These are phyloP conservation scores for Heliothis virescens DNA, from an alignment of 1,140 invertebrate species.

Conservation along the genomic window DNA sequence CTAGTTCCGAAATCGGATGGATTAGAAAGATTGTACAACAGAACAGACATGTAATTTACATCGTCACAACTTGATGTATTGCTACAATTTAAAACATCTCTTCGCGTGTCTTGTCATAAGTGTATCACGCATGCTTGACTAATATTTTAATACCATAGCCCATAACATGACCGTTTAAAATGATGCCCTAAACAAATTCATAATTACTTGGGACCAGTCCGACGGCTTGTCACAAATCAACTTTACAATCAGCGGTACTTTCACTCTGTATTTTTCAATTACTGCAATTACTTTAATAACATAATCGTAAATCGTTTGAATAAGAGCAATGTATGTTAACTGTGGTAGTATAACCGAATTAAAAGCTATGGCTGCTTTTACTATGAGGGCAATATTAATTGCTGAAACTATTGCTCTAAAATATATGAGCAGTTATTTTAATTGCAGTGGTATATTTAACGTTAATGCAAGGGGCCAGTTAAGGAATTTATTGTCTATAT, in stretches of 20 bases:
- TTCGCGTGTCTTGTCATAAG: constrained; percentile 25
- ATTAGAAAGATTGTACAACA: background rate
- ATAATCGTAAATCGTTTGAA: constrained; percentile 52
- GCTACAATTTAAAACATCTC: constrained; percentile 19
- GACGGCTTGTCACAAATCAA: constrained; percentile 47
- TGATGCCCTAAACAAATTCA: constrained; percentile 21
- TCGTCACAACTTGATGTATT: constrained; percentile 6
- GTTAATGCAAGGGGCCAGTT: background rate
- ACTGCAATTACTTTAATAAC: constrained; percentile 51
- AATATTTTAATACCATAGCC: constrained; percentile 34
- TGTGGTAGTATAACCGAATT: constrained; percentile 25
- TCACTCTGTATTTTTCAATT: constrained; percentile 53
- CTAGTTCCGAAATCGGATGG: background rate
- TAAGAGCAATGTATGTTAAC: constrained; percentile 50
- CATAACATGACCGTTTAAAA: constrained; percentile 23
- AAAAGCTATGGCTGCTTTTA: constrained; percentile 30
- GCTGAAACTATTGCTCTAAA: background rate
- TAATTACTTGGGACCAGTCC: constrained; percentile 33
- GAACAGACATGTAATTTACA: constrained; percentile 17
- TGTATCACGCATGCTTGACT: constrained; percentile 21
- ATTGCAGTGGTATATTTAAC: background rate
- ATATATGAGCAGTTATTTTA: too few relatives aligned
- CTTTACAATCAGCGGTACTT: constrained; percentile 45
- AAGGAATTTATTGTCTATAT: background rate
- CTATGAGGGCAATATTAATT: constrained; percentile 7